These are phyloP conservation scores for Hetaerina americana DNA, from an alignment of 1,140 invertebrate genomes.

Conservation along the genomic window DNA sequence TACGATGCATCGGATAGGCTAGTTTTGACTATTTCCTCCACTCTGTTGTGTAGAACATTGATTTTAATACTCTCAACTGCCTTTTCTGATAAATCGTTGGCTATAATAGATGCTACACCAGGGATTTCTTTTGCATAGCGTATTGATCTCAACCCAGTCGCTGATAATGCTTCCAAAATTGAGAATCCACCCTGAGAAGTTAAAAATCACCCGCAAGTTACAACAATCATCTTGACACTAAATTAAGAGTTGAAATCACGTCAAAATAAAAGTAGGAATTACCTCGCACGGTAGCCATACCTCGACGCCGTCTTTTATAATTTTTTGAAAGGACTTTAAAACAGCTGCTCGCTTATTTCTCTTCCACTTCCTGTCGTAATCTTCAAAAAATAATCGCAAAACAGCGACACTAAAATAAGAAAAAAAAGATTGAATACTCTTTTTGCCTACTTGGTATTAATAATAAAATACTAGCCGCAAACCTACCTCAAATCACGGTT, in stretches of 20 bases:
- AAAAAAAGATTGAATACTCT: constrained; percentile 4
- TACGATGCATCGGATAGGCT: constrained; percentile 73
- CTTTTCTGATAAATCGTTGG: constrained; percentile 84
- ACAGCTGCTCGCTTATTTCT: constrained; percentile 18
- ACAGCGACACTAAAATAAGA: constrained; percentile 38
- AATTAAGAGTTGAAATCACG: too few species aligned
- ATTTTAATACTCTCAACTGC: constrained; percentile 76
- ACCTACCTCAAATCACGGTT: constrained; percentile 83
- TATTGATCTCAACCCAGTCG: constrained; percentile 87
- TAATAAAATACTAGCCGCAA: constrained; percentile 8
- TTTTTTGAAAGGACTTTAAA: too few species aligned
- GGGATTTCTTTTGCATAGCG: constrained; percentile 91
- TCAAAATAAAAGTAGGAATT: too few species aligned
- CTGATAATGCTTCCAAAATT: constrained; percentile 89
- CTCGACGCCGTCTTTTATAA: too few species aligned
- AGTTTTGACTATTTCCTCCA: constrained; percentile 57
- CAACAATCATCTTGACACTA: constrained; percentile 5
- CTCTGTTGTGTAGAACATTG: constrained; percentile 69
- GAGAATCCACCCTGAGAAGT: constrained; percentile 41
- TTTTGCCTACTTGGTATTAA: constrained; percentile 4
- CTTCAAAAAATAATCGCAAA: constrained; percentile 39
- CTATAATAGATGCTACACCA: constrained; percentile 66
- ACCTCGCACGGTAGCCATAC: too few species aligned
- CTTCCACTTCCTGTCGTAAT: constrained; percentile 26
- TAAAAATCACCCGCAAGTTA: neutral